Evolutionary conservation across 1,140 invertebrate species (phyloP).

Genomic region (Chironomus striatipennis): DNA sequence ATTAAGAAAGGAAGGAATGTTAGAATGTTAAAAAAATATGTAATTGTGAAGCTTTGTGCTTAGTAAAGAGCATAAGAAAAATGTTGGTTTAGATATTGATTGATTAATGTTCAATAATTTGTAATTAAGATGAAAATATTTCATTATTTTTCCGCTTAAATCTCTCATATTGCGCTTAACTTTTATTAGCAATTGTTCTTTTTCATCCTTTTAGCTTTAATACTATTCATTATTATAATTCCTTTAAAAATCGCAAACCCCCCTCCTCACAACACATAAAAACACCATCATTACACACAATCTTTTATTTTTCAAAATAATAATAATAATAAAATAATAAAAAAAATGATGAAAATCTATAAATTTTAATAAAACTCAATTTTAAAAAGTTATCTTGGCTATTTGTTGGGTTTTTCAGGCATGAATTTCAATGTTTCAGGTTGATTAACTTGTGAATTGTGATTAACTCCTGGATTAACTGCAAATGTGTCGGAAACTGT

Average conservation of each 20-base stretch:
- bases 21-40: not conserved
- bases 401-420: too few species aligned
- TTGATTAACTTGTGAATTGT: too few species aligned
- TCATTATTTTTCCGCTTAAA: constrained; percentile 5
- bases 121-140: not conserved
- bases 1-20: not conserved
- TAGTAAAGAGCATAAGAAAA: not conserved
- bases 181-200: not conserved
- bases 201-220: constrained; percentile 6
- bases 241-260: not conserved
- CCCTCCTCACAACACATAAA: not conserved
- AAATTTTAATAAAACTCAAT: not conserved
- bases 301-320: not conserved
- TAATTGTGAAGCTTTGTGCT: too few species aligned
- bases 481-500: too few species aligned
- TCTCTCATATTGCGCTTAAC: not conserved
- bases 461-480: too few species aligned
- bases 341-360: not conserved
- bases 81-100: not conserved
- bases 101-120: constrained; percentile 3
- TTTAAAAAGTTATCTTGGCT: not conserved
- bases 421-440: too few species aligned
- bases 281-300: not conserved
- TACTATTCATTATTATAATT: not conserved
- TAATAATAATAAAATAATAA: not conserved